Evolutionary conservation across 1,140 invertebrate species (phyloP).

Genomic region (Charaxes varanes): DNA sequence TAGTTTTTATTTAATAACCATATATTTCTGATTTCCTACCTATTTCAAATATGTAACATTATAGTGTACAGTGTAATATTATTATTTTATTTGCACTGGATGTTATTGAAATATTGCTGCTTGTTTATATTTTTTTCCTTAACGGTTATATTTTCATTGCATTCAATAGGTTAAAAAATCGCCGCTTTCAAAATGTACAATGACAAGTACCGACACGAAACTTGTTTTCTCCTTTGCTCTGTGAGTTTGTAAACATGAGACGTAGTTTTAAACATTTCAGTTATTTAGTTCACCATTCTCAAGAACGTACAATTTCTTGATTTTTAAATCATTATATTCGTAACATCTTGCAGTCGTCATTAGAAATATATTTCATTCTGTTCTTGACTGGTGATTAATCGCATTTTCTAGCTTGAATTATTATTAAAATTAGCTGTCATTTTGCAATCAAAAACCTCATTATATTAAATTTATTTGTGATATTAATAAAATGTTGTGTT

Average conservation of each 20-base stretch:
- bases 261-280: not conserved
- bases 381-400: no score
- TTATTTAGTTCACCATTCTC: not conserved
- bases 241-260: constrained; percentile 8
- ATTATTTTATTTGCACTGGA: no score
- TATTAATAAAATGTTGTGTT: constrained; percentile 2
- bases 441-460: no score
- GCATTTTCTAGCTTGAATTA: no score
- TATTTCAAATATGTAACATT: no score
- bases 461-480: no score
- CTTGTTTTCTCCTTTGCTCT: constrained; percentile 5
- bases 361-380: not conserved
- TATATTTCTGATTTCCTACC: no score
- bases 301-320: not conserved
- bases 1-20: no score
- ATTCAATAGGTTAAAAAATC: constrained; percentile 11
- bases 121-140: not conserved
- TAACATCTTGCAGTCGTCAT: not conserved
- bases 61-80: no score
- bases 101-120: no score
- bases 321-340: not conserved
- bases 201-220: constrained; percentile 15
- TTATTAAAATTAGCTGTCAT: no score
- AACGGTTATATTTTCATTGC: not conserved
- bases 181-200: constrained; percentile 9